Evolutionary conservation across 2,888 invertebrate species (phyloP).

Genomic region (Conus canariensis): DNA sequence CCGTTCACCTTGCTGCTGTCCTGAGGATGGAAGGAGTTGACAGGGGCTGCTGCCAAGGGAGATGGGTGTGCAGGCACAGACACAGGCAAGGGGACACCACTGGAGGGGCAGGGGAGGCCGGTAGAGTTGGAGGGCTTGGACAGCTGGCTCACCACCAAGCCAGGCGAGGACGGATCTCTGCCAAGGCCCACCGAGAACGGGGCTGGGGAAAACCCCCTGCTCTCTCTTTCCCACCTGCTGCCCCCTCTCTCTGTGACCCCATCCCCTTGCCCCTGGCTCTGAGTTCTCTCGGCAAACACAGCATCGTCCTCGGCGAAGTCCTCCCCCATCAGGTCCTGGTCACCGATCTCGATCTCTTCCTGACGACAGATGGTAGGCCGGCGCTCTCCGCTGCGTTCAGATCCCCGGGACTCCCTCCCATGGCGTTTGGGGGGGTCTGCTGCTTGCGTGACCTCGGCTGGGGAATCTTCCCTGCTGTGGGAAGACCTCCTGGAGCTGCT

Average conservation of each 20-base stretch:
- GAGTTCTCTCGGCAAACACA: not conserved
- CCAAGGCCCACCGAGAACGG: not conserved
- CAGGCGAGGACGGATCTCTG: not conserved
- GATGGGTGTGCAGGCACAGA: not conserved
- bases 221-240: not conserved
- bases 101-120: not conserved
- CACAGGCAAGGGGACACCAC: not conserved
- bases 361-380: constrained; percentile 43
- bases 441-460: not conserved
- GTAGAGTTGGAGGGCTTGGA: not conserved
- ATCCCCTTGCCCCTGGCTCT: not conserved
- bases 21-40: not conserved
- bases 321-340: constrained; percentile 31
- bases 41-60: not conserved
- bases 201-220: not conserved
- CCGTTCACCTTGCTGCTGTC: not conserved
- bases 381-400: constrained; percentile 38
- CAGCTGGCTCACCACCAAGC: not conserved
- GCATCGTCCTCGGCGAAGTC: constrained; percentile 32
- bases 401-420: constrained; percentile 32
- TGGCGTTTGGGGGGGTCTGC: not conserved
- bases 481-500: not conserved
- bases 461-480: not conserved
- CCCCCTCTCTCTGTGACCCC: not conserved
- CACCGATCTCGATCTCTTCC: constrained; percentile 41